Percentiles rank a stretch among this genome's conserved stretches.
These are phyloP conservation scores for Stenopsyche tienmushanensis DNA, from an alignment of 1,140 invertebrate species.

Conservation along the genomic window DNA sequence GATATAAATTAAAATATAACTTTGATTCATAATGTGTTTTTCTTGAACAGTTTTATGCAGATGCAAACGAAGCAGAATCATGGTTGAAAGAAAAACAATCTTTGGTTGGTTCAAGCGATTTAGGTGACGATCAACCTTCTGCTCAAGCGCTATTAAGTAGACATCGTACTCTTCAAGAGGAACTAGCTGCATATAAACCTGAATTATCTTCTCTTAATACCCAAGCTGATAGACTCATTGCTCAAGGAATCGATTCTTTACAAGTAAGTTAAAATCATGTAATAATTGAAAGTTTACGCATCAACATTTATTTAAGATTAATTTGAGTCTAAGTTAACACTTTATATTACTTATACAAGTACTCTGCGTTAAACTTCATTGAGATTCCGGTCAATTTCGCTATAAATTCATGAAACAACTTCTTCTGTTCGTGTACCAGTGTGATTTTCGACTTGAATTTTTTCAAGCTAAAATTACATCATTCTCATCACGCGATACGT, in stretches of 20 bases:
- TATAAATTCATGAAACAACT: no score
- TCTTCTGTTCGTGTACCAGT: no score
- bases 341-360: no score
- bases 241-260: conserved; percentile 74
- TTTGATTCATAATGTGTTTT: conserved; percentile 31
- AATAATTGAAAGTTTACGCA: conserved; percentile 1
- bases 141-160: conserved; percentile 82
- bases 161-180: conserved; percentile 86
- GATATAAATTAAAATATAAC: conserved; percentile 27
- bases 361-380: no score
- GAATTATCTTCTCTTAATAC: conserved; percentile 86
- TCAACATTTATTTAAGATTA: no score
- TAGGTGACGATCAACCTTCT: conserved; percentile 85
- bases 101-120: conserved; percentile 83
- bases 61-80: conserved; percentile 96
- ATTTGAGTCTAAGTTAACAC: no score
- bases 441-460: no score
- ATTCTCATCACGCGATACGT: no score
- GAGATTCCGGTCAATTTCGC: no score
- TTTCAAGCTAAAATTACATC: no score
- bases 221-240: conserved; percentile 80
- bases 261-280: conserved; percentile 56
- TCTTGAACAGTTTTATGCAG: conserved; percentile 87
- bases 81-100: conserved; percentile 95
- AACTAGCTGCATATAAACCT: conserved; percentile 86